Evolutionary conservation across 1,140 invertebrate species (phyloP).

Genomic region (Drosophila carrolli): DNA sequence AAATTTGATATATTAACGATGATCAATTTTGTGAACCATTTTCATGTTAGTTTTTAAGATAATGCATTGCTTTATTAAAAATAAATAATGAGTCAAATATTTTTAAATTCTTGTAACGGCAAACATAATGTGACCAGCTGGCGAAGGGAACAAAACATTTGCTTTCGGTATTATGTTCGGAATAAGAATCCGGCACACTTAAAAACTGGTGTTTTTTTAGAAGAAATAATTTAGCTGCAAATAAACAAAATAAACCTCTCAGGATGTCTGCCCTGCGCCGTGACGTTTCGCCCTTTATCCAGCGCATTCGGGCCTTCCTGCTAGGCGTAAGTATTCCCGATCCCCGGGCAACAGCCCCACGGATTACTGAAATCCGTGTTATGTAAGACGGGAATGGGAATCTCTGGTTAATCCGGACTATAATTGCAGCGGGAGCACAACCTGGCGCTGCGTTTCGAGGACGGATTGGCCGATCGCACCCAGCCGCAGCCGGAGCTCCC

Average conservation of each 20-base stretch:
- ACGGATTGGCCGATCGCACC: constrained; percentile 88
- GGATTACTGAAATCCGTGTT: constrained; percentile 20
- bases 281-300: constrained; percentile 87
- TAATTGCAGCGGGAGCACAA: constrained; percentile 86
- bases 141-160: too few relatives aligned
- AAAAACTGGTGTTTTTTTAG: too few relatives aligned
- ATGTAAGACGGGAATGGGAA: constrained; percentile 54
- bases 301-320: constrained; percentile 87
- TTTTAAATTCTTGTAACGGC: too few relatives aligned
- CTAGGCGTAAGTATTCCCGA: constrained; percentile 85
- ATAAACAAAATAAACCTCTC: neutral
- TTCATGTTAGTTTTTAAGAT: too few relatives aligned
- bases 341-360: neutral
- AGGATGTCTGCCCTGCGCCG: constrained; percentile 79
- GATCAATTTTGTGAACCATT: too few relatives aligned
- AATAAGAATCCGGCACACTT: too few relatives aligned
- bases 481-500: constrained; percentile 91
- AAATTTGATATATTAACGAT: too few relatives aligned
- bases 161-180: too few relatives aligned
- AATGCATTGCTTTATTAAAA: too few relatives aligned
- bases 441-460: constrained; percentile 88
- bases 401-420: constrained; percentile 1
- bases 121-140: too few relatives aligned
- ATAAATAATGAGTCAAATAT: too few relatives aligned
- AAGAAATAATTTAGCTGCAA: too few relatives aligned